phyloP scores from a whole-genome alignment of 1,140 invertebrate species.

The Araneus ventricosus region DNA sequence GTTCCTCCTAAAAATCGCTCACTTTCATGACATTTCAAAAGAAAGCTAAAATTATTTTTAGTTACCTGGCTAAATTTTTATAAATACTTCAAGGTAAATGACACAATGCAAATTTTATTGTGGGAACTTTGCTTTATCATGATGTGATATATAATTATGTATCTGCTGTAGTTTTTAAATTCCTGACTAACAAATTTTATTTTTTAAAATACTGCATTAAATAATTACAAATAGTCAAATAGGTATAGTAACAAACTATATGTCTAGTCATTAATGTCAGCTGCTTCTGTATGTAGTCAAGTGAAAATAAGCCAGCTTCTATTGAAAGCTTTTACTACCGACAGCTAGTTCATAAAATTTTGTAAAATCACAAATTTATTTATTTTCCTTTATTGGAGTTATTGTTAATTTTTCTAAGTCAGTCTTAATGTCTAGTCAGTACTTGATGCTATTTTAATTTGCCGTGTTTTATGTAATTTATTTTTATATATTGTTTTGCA shows the following conservation, averaged over 20 bases:
- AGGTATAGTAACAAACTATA: conserved; percentile 44
- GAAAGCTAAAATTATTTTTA: no score
- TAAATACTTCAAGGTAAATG: no score
- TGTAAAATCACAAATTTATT: background rate
- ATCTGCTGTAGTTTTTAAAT: background rate
- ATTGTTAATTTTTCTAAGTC: background rate
- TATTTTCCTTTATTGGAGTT: background rate
- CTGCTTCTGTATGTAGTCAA: conserved; percentile 58
- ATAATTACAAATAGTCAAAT: background rate
- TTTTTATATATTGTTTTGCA: no score
- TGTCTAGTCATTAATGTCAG: conserved; percentile 64
- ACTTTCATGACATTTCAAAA: no score
- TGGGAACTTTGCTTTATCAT: no score
- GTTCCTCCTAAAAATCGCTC: no score
- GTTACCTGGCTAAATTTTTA: no score
- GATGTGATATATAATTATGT: no score
- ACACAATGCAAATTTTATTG: no score
- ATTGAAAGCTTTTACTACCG: background rate
- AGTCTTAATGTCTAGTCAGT: no score
- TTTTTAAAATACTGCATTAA: background rate
- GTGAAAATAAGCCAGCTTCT: background rate
- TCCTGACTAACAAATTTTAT: background rate
- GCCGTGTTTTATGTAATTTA: no score
- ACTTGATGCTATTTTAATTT: no score
- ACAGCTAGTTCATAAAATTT: background rate